Conservation (phyloP, 1,140 invertebrate genomes). For the Ostrea edulis region DNA sequence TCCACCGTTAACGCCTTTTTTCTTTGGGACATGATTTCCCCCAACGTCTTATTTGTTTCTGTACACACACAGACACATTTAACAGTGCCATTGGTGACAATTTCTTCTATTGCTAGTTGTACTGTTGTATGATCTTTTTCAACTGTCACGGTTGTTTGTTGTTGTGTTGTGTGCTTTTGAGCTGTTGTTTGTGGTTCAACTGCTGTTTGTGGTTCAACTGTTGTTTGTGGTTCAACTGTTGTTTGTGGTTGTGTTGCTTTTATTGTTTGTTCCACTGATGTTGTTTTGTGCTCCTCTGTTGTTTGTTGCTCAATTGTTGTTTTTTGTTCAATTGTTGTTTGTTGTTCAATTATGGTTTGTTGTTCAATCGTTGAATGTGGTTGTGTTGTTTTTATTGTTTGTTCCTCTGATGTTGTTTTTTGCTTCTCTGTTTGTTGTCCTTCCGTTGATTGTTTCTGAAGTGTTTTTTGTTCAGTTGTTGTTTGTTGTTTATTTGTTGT, state of each 20-base stretch:
- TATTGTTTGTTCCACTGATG: not conserved
- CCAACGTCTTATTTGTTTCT: not conserved
- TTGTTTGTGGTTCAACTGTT: not conserved
- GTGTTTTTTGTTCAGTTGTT: too few relatives aligned
- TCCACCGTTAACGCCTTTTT: not conserved
- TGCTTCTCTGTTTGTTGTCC: too few relatives aligned
- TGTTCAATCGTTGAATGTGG: too few relatives aligned
- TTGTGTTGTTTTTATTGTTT: too few relatives aligned
- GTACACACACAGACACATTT: not conserved
- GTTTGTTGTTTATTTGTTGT: too few relatives aligned
- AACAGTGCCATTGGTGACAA: not conserved
- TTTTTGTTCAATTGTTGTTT: not conserved
- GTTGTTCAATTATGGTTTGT: not conserved
- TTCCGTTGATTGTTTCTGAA: too few relatives aligned
- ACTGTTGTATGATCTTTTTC: not conserved
- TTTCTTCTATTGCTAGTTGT: not conserved
- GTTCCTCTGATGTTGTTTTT: too few relatives aligned
- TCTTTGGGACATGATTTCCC: not conserved
- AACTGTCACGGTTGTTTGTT: not conserved
- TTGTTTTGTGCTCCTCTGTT: not conserved
- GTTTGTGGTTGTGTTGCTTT: not conserved
- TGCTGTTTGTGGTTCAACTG: too few relatives aligned
- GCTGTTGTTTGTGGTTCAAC: too few relatives aligned
- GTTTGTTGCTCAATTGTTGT: not conserved
- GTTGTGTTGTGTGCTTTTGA: not conserved